phyloP scores from a whole-genome alignment of 1,140 invertebrate genomes.

The Aphaenogaster floridana region DNA sequence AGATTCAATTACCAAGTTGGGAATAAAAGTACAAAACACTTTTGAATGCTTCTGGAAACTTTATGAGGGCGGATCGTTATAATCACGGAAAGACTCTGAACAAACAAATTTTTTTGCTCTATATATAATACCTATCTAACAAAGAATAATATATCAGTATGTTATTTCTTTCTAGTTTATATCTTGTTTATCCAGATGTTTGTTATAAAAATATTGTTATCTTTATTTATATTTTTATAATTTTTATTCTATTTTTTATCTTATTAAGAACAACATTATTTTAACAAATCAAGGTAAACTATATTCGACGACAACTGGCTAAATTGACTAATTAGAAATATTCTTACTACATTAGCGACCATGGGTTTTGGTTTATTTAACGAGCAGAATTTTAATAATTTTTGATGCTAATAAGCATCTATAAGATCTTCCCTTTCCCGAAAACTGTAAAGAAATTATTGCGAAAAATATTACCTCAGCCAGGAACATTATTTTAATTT shows the following conservation, averaged over 20 bases:
- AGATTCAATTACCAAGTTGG: slow-evolving; percentile 3
- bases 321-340: no score
- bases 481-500: no score
- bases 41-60: slow-evolving; percentile 4
- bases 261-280: background rate
- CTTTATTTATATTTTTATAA: background rate
- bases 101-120: background rate
- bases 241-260: background rate
- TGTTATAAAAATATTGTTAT: background rate
- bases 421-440: no score
- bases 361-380: no score
- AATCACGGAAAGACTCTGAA: background rate
- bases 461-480: no score
- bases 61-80: slow-evolving; percentile 2
- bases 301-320: no score
- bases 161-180: background rate
- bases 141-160: background rate
- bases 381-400: no score
- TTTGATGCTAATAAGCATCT: no score
- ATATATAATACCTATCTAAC: background rate
- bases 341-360: no score
- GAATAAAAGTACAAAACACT: background rate
- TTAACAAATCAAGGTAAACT: no score
- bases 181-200: background rate
- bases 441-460: no score